These are phyloP conservation scores for Xestia rhomboidea DNA, from an alignment of 2,888 invertebrate genomes.

Conservation along the genomic window DNA sequence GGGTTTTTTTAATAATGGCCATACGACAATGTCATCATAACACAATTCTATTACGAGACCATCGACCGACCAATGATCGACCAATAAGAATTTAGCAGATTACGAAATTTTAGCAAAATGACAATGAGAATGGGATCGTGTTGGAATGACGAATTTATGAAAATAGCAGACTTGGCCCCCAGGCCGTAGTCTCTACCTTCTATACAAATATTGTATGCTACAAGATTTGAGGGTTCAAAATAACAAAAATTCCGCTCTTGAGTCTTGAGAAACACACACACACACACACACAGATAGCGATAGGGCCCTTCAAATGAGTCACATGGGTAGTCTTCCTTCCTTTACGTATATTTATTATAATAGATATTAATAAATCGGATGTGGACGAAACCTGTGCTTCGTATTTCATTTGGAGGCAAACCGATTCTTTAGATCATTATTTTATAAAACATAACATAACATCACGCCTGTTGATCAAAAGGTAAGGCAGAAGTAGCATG, in stretches of 20 bases:
- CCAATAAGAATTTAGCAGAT: no score
- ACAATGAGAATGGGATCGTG: no score
- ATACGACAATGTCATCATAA: no score
- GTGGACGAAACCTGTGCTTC: background rate
- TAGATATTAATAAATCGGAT: background rate
- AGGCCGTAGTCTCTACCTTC: background rate
- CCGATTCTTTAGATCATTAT: no score
- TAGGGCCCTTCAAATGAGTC: background rate
- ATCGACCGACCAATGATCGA: no score
- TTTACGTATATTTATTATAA: background rate
- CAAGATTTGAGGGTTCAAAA: background rate
- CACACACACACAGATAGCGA: background rate
- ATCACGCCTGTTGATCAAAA: background rate
- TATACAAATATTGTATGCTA: conserved; percentile 14
- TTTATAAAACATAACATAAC: no score
- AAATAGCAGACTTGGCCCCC: no score
- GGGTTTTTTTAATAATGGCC: no score
- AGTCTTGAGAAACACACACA: background rate
- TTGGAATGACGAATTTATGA: no score
- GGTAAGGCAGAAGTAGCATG: background rate
- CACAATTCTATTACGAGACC: no score
- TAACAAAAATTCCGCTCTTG: background rate
- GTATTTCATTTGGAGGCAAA: background rate
- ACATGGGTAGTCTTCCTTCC: background rate
- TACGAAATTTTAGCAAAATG: no score